Percentiles rank a stretch among this genome's conserved stretches.
Conservation (phyloP, 2,888 invertebrate species). For the Eulithis prunata region DNA sequence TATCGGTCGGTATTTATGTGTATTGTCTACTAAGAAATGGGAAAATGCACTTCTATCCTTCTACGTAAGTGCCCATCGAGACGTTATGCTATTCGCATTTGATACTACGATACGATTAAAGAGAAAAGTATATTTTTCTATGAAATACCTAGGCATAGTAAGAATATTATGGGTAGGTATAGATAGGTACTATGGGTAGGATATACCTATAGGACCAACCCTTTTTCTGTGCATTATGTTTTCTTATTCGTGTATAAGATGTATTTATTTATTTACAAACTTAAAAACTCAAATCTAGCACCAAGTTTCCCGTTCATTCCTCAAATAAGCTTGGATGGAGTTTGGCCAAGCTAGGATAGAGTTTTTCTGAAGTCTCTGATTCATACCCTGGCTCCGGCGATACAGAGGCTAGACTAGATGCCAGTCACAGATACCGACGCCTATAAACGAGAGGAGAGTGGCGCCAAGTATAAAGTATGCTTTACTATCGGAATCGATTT, state of each 20-base stretch:
- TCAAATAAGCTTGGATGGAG: neutral
- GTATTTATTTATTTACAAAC: too few relatives aligned
- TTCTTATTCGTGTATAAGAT: too few relatives aligned
- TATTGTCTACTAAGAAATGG: conserved; percentile 47
- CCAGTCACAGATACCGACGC: conserved; percentile 45
- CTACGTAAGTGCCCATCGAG: conserved; percentile 5
- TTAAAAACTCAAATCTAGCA: too few relatives aligned
- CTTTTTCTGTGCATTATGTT: too few relatives aligned
- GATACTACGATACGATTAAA: too few relatives aligned
- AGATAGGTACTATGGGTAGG: too few relatives aligned
- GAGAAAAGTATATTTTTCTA: too few relatives aligned
- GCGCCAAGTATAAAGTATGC: conserved; percentile 32
- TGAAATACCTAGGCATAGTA: too few relatives aligned
- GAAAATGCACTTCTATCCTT: conserved; percentile 37
- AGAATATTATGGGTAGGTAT: too few relatives aligned
- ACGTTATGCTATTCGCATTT: neutral
- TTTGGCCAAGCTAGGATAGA: conserved; percentile 1
- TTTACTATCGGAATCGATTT: conserved; percentile 35
- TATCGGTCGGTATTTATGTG: conserved; percentile 43
- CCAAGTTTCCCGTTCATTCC: too few relatives aligned
- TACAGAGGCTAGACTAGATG: conserved; percentile 46
- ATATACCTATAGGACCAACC: too few relatives aligned
- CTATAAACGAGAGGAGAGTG: conserved; percentile 35
- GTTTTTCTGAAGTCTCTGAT: conserved; percentile 31
- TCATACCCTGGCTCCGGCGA: conserved; percentile 44